A percentile compares a stretch with the other conserved stretches of the same genome.
Conservation (phyloP, 2,113 vertebrate genomes). For the Calonectris borealis region DNA sequence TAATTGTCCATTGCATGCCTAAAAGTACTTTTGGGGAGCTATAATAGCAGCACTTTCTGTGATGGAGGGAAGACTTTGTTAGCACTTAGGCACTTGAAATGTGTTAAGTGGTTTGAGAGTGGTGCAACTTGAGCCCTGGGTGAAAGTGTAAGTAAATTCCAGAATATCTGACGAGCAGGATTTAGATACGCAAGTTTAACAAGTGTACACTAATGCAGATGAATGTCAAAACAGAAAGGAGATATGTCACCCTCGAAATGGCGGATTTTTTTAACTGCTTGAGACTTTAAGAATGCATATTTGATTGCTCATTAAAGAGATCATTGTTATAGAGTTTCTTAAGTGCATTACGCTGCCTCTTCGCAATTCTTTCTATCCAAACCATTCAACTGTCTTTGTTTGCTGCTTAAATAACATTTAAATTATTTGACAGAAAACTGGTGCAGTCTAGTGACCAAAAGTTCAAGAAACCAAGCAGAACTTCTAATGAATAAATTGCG, state of each 20-base stretch:
- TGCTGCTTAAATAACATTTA: neutral
- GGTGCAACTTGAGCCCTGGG: conserved; percentile 47
- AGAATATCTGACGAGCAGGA: conserved; percentile 46
- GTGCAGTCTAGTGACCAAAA: neutral
- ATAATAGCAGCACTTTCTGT: neutral
- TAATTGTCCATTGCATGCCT: conserved; percentile 10
- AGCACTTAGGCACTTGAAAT: conserved; percentile 68
- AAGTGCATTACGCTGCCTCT: neutral
- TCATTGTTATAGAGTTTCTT: neutral
- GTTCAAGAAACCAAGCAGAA: neutral
- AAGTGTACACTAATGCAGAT: conserved; percentile 40
- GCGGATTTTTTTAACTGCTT: neutral
- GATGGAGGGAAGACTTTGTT: conserved; percentile 43
- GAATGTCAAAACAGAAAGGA: conserved; percentile 56
- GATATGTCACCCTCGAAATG: neutral
- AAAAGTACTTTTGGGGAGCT: conserved; percentile 48
- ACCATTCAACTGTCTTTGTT: neutral
- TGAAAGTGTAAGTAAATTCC: conserved; percentile 47
- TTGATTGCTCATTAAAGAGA: conserved; percentile 53
- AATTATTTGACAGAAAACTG: neutral
- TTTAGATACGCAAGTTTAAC: conserved; percentile 44
- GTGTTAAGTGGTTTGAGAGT: conserved; percentile 69
- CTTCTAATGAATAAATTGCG: neutral
- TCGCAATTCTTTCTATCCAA: neutral
- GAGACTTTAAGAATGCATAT: conserved; percentile 26